phyloP scores from a whole-genome alignment of 1,140 invertebrate species.

The Aphaenogaster rudis region DNA sequence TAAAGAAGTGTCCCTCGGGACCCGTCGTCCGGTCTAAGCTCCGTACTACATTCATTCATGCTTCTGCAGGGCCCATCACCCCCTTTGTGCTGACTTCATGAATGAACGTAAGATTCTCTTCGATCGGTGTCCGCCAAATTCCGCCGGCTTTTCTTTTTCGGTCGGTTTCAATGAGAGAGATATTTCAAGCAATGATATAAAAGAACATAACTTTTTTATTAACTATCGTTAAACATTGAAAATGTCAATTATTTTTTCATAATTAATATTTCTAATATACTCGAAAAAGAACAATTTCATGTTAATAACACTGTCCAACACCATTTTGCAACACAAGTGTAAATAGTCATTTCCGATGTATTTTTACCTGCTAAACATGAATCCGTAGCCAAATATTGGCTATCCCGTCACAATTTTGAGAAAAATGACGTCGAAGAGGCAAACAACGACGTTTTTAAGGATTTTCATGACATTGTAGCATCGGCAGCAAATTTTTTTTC shows the following conservation, averaged over 20 bases:
- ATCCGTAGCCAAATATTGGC: no score
- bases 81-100: slow-evolving; percentile 78
- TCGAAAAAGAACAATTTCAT: not conserved
- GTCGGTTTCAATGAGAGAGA: not conserved
- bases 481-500: no score
- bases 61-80: slow-evolving; percentile 57
- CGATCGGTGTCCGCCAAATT: not conserved
- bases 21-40: slow-evolving; percentile 68
- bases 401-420: no score
- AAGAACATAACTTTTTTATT: not conserved
- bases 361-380: no score
- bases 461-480: no score
- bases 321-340: no score
- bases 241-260: not conserved
- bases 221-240: not conserved
- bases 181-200: not conserved
- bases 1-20: slow-evolving; percentile 61
- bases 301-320: not conserved
- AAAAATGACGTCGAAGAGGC: no score
- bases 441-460: no score
- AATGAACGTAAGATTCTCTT: slow-evolving; percentile 78
- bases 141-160: slow-evolving; percentile 5
- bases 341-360: no score
- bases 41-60: slow-evolving; percentile 84
- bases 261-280: not conserved